A percentile compares a stretch with the other conserved stretches of the same genome.
Evolutionary conservation across 2,797 vertebrate genomes (phyloP).

Genomic region (Neosalanx taihuensis): DNA sequence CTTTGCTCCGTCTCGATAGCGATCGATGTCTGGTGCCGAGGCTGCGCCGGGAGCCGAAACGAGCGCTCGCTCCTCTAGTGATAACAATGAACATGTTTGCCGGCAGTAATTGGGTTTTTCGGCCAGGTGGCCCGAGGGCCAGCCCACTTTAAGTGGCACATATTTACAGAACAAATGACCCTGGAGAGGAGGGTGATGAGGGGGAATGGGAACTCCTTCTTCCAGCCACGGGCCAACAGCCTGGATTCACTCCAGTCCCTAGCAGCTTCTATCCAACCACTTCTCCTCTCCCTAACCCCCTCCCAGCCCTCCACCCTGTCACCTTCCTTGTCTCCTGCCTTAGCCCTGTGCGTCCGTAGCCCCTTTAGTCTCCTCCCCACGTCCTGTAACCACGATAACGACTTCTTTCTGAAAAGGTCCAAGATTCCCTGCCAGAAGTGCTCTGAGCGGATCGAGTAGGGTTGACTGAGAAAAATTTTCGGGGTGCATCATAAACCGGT

Average conservation of each 20-base stretch:
- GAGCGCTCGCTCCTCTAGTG: constrained; percentile 65
- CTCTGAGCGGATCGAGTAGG: too few species aligned
- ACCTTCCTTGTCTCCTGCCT: too few species aligned
- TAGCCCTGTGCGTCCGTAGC: too few species aligned
- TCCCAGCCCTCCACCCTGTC: too few species aligned
- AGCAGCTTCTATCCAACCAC: too few species aligned
- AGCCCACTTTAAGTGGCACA: constrained; percentile 67
- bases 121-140: constrained; percentile 64
- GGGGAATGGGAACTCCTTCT: background rate
- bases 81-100: constrained; percentile 80
- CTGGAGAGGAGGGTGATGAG: constrained; percentile 17
- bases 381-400: too few species aligned
- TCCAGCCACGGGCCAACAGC: background rate
- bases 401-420: too few species aligned
- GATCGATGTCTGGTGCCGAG: constrained; percentile 64
- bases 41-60: constrained; percentile 60
- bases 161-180: constrained; percentile 80
- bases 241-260: background rate
- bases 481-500: too few species aligned
- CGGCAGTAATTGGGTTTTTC: constrained; percentile 77
- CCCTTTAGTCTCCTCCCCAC: too few species aligned
- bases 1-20: constrained; percentile 68
- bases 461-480: too few species aligned
- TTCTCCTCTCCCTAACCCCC: too few species aligned
- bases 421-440: too few species aligned